Evolutionary conservation across 2,113 vertebrate species (phyloP), one percentile per base, ranked within the genome.

Genomic region (Plectropomus leopardus): DNA sequence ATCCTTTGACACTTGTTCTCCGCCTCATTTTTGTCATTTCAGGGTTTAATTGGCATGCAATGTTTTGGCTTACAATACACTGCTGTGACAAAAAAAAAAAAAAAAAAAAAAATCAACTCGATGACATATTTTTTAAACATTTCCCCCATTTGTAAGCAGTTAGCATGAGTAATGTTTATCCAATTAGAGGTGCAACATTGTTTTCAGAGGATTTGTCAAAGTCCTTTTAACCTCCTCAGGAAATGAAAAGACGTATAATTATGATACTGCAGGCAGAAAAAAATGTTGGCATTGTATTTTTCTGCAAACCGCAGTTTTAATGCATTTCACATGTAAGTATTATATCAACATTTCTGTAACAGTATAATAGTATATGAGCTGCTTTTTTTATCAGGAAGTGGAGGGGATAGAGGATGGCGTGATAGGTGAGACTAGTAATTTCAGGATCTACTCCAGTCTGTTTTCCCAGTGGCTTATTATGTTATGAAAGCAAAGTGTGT

Each of bases 51-150:
- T 66, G 7, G 42, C 59, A 14, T 4, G 4, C 44, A 28, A 19
- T 28, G 16, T 47, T 65, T 69, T 69, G 9, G 44, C 8, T 68
- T 30, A 59, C 3, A 19, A 14, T 8, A 64, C 79, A 57, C 15
- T 11, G 15, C 47, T 53, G 7, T 45, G 61, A 34, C 44, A 32
- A 21, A 53, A 51, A 32, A 21, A 53, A 51, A n/a, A n/a, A n/a
- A n/a, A n/a, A n/a, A n/a, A n/a, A n/a, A n/a, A n/a, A n/a, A 32
- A 26, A 36, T 47, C 21, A 11, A 59, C 59, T 26, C 16, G 17
- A 45, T 54, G 11, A 32, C 19, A 32, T 55, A 11, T 54, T 54
- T 54, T 21, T 65, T 47, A 74, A n/a, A 67, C 32, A 45, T 66
- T 3, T 26, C 24, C 26, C 1, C 10, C 42, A 17, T 74, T 57